Conservation (phyloP, 30 jellyfish, hydroid and myxozoan genomes). For the Aurelia sp. region DNA sequence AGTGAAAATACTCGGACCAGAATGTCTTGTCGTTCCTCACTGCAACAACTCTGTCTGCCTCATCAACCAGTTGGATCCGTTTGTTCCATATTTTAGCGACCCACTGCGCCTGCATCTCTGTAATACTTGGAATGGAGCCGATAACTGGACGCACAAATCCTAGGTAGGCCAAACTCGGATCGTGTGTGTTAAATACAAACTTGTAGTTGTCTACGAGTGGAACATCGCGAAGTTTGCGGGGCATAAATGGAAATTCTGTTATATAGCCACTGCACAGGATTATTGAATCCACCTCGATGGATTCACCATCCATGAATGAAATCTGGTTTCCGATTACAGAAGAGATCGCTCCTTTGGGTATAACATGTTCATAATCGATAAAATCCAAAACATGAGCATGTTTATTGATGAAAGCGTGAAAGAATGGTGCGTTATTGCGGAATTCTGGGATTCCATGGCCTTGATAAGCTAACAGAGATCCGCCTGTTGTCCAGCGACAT, state of each 20-base stretch:
- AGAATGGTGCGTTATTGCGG: constrained; percentile 68
- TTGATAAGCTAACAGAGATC: constrained; percentile 90
- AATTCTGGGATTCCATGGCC: constrained; percentile 98
- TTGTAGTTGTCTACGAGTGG: constrained; percentile 76
- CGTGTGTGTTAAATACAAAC: constrained; percentile 65
- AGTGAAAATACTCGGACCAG: constrained; percentile 80
- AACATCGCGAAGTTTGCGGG: neutral
- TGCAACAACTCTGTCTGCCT: constrained; percentile 27
- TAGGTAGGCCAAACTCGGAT: constrained; percentile 78
- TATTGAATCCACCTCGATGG: constrained; percentile 69
- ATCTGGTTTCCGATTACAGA: constrained; percentile 56
- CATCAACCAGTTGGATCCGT: constrained; percentile 29
- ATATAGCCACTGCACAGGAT: constrained; percentile 91
- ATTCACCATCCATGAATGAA: constrained; percentile 68
- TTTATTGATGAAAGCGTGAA: constrained; percentile 87
- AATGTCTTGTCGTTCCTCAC: constrained; percentile 56
- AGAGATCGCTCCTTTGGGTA: constrained; percentile 87
- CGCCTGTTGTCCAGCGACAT: constrained; percentile 92
- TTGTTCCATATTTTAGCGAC: constrained; percentile 81
- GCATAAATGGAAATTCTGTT: constrained; percentile 74
- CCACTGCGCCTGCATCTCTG: constrained; percentile 92
- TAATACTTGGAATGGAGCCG: constrained; percentile 93
- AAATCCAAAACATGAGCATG: constrained; percentile 92
- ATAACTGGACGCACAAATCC: constrained; percentile 92
- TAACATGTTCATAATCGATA: constrained; percentile 71